Percentiles rank a stretch among this genome's conserved stretches.
Evolutionary conservation across 2,797 vertebrate genomes (phyloP).

Genomic region (Erethizon dorsatum): DNA sequence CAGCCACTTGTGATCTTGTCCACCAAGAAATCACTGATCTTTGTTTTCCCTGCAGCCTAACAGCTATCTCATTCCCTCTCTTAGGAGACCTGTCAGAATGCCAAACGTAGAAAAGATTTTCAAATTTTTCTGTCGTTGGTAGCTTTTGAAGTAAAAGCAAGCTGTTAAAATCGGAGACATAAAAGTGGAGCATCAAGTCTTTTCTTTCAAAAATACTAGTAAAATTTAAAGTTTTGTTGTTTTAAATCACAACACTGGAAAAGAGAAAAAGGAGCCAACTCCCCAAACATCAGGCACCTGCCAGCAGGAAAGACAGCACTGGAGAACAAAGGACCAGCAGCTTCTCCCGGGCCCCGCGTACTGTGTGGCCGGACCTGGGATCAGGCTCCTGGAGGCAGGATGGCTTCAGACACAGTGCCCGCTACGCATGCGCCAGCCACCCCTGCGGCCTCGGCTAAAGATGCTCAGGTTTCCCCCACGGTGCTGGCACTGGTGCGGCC

Average conservation of each 20-base stretch:
- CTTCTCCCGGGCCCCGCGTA: neutral
- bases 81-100: neutral
- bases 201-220: constrained; percentile 41
- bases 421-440: neutral
- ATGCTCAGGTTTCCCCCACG: neutral
- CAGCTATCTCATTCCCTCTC: neutral
- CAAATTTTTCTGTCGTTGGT: neutral
- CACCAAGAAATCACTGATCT: neutral
- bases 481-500: neutral
- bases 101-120: neutral
- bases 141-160: constrained; percentile 33
- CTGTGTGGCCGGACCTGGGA: neutral
- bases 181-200: neutral
- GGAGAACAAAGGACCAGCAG: neutral
- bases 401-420: neutral
- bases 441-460: neutral
- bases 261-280: neutral
- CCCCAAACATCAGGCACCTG: neutral
- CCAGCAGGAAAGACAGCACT: neutral
- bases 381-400: neutral
- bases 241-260: neutral
- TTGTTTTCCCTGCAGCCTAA: neutral
- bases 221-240: neutral
- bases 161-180: neutral
- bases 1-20: neutral